Conservation (phyloP, 2,113 vertebrate genomes). For the Carollia perspicillata region DNA sequence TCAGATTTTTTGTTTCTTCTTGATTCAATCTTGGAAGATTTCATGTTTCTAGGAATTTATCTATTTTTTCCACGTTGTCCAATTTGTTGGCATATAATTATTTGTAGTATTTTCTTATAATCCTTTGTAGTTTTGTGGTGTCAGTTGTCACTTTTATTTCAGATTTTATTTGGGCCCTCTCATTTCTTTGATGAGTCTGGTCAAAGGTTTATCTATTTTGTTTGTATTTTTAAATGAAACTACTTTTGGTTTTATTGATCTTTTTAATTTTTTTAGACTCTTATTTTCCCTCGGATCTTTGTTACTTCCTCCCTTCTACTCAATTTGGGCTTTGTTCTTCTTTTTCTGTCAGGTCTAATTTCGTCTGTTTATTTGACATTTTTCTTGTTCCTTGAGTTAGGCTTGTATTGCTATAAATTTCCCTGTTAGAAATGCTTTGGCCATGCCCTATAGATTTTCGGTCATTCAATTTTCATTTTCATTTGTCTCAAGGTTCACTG, state of each 20-base stretch:
- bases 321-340: not conserved
- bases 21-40: not conserved
- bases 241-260: not conserved
- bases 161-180: not conserved
- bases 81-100: not conserved
- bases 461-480: not conserved
- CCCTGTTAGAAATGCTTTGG: not conserved
- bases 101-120: not conserved
- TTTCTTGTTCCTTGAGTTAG: not conserved
- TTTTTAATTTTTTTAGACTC: not conserved
- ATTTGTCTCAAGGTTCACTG: not conserved
- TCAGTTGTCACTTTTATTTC: not conserved
- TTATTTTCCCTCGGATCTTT: not conserved
- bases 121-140: not conserved
- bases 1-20: not conserved
- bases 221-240: not conserved
- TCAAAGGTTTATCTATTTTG: not conserved
- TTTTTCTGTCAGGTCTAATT: not conserved
- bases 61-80: not conserved
- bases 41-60: not conserved
- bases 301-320: not conserved
- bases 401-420: not conserved
- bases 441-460: not conserved
- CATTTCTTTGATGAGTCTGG: not conserved
- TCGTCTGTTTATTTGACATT: not conserved